Conservation (phyloP, 2,888 invertebrate species). For the Pyrrhia umbra region DNA sequence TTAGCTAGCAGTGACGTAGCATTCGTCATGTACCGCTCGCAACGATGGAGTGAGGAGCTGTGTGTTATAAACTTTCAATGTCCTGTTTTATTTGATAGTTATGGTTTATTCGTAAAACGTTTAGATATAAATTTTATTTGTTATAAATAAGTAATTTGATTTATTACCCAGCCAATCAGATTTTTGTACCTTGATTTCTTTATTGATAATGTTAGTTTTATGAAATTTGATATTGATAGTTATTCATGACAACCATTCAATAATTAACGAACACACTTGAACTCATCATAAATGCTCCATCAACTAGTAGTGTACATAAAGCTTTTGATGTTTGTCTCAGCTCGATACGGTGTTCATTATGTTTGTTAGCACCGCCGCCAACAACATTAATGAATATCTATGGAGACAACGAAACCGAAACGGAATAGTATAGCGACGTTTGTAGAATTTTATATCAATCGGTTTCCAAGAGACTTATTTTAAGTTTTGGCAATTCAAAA, state of each 20-base stretch:
- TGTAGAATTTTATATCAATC: slow-evolving; percentile 73
- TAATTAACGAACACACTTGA: slow-evolving; percentile 68
- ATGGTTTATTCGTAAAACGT: slow-evolving; percentile 88
- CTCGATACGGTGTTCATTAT: slow-evolving; percentile 83
- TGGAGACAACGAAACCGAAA: slow-evolving; percentile 72
- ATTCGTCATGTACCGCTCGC: slow-evolving; percentile 81
- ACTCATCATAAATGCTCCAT: slow-evolving; percentile 66
- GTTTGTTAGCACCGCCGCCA: slow-evolving; percentile 84
- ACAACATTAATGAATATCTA: slow-evolving; percentile 83
- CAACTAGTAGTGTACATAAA: slow-evolving; percentile 75
- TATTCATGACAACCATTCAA: slow-evolving; percentile 86
- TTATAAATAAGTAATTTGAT: slow-evolving; percentile 85
- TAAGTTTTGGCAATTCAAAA: slow-evolving; percentile 89
- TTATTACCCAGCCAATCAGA: slow-evolving; percentile 84
- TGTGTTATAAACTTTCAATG: slow-evolving; percentile 90
- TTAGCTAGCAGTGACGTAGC: slow-evolving; percentile 77
- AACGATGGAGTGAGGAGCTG: slow-evolving; percentile 84
- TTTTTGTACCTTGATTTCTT: slow-evolving; percentile 89
- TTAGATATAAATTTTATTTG: slow-evolving; percentile 90
- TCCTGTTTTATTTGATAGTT: slow-evolving; percentile 90
- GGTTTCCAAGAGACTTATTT: slow-evolving; percentile 87
- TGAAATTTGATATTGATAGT: slow-evolving; percentile 85
- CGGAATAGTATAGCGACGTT: slow-evolving; percentile 62
- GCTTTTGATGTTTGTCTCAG: slow-evolving; percentile 78
- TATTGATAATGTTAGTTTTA: slow-evolving; percentile 84